Conservation (phyloP, 2,888 invertebrate species). For the Margaritifera margaritifera region DNA sequence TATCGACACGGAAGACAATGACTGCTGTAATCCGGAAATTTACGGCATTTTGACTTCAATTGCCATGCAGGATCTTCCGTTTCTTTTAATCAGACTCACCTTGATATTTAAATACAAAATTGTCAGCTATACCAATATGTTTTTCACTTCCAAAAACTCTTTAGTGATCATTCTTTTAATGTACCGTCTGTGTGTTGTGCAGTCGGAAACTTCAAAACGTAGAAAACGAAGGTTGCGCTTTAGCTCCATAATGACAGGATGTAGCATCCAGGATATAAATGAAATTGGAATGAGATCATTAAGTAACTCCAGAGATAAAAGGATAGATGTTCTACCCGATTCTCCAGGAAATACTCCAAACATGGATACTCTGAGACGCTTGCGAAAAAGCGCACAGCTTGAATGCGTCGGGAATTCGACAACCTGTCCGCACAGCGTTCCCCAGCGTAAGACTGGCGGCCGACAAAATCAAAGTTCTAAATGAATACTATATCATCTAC, state of each 20-base stretch:
- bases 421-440: no score
- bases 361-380: no score
- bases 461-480: no score
- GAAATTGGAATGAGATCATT: no score
- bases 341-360: no score
- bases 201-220: conserved; percentile 23
- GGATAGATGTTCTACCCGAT: no score
- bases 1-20: conserved; percentile 18
- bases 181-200: conserved; percentile 80
- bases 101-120: conserved; percentile 91
- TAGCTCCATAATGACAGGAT: background rate
- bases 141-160: conserved; percentile 94
- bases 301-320: no score
- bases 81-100: conserved; percentile 77
- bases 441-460: no score
- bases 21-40: conserved; percentile 60
- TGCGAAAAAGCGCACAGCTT: no score
- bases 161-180: conserved; percentile 90
- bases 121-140: conserved; percentile 95
- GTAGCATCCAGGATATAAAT: no score
- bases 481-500: no score
- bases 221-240: background rate
- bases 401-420: no score
- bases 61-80: conserved; percentile 70
- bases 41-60: conserved; percentile 66